Conservation (phyloP, 2,888 invertebrate genomes). For the Amiota mariae region DNA sequence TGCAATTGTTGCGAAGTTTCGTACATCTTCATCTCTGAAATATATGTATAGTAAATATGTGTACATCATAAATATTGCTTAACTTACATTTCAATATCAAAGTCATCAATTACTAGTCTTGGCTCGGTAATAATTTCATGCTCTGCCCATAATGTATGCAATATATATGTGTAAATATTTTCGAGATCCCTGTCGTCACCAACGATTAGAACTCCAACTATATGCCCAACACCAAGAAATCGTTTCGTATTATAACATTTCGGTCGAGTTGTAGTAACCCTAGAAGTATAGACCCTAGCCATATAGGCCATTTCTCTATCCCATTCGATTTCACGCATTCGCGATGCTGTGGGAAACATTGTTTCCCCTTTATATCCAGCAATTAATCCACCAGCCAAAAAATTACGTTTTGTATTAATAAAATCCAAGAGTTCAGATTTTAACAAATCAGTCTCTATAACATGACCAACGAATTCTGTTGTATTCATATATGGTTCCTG, state of each 20-base stretch:
- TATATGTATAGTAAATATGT: too few species aligned
- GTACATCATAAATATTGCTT: neutral
- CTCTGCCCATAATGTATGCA: constrained; percentile 43
- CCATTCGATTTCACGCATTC: constrained; percentile 55
- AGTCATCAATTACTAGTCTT: neutral
- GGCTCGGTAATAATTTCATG: constrained; percentile 24
- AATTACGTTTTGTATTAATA: constrained; percentile 45
- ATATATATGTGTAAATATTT: constrained; percentile 7
- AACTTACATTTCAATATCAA: constrained; percentile 38
- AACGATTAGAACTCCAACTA: constrained; percentile 31
- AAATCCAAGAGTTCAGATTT: constrained; percentile 23
- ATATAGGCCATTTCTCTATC: constrained; percentile 52
- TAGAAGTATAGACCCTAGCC: constrained; percentile 44
- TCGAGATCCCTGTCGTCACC: accelerated
- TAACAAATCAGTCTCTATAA: constrained; percentile 45
- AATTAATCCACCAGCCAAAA: constrained; percentile 41
- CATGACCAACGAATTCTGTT: constrained; percentile 7
- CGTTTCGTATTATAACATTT: constrained; percentile 45
- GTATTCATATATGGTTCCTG: neutral
- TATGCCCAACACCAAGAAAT: constrained; percentile 48
- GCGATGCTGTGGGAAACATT: constrained; percentile 38
- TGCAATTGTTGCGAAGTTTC: too few species aligned
- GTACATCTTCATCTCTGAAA: too few species aligned
- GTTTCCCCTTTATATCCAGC: neutral
- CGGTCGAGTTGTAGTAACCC: constrained; percentile 48